Conservation (phyloP, 2,888 invertebrate genomes). For the Drosophila parthenogenetica region DNA sequence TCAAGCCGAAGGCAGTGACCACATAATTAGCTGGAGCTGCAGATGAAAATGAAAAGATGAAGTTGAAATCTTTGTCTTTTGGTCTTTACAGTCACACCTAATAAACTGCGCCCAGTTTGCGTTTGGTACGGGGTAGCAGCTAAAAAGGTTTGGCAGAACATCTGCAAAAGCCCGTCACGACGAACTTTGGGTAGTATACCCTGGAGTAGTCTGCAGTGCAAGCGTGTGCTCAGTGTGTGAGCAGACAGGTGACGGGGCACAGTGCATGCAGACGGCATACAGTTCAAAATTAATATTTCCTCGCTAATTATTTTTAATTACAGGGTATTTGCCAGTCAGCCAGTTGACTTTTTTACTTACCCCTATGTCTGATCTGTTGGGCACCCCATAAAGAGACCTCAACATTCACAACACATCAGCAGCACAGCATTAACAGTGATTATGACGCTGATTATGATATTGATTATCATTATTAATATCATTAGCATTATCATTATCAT, state of each 20-base stretch:
- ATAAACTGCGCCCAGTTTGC: slow-evolving; percentile 1
- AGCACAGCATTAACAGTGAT: background rate
- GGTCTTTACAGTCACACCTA: slow-evolving; percentile 13
- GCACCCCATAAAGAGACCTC: slow-evolving; percentile 2
- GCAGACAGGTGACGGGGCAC: too few relatives aligned
- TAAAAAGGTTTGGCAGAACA: slow-evolving; percentile 40
- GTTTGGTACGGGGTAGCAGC: background rate
- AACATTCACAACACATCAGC: background rate
- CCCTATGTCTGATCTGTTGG: background rate
- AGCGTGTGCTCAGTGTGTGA: too few relatives aligned
- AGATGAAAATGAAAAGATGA: slow-evolving; percentile 12
- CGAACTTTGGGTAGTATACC: background rate
- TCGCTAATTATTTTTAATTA: too few relatives aligned
- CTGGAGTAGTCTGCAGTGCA: too few relatives aligned
- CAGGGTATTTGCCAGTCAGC: too few relatives aligned
- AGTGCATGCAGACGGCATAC: too few relatives aligned
- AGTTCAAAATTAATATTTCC: too few relatives aligned
- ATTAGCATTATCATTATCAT: slow-evolving; percentile 34
- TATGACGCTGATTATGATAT: slow-evolving; percentile 3
- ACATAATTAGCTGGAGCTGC: slow-evolving; percentile 44
- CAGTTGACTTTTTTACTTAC: background rate
- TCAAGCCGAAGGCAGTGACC: slow-evolving; percentile 38
- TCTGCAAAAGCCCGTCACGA: slow-evolving; percentile 32
- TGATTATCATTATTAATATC: slow-evolving; percentile 14
- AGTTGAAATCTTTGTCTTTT: slow-evolving; percentile 1